Conservation (phyloP, 2,797 vertebrate genomes). For the Chelon labrosus region DNA sequence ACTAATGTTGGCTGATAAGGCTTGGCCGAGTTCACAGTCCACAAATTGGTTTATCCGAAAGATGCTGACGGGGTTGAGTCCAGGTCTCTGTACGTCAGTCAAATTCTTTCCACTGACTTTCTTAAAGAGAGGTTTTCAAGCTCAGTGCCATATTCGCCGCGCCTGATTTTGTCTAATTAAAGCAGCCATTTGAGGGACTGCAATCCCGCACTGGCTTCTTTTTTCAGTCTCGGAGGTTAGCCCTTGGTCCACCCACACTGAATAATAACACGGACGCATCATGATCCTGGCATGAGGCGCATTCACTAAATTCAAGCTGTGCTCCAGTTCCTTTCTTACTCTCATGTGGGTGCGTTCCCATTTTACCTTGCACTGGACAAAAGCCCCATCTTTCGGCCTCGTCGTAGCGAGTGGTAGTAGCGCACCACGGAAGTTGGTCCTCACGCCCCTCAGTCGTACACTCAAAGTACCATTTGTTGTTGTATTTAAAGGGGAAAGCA, state of each 20-base stretch:
- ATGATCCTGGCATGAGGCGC: too few relatives aligned
- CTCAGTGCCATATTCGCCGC: too few relatives aligned
- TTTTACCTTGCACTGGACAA: conserved; percentile 90
- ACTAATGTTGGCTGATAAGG: neutral
- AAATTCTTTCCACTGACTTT: too few relatives aligned
- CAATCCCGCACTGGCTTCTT: too few relatives aligned
- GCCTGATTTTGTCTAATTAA: too few relatives aligned
- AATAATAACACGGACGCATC: too few relatives aligned
- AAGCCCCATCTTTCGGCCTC: conserved; percentile 92
- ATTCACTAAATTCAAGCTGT: too few relatives aligned
- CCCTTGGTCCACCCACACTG: too few relatives aligned
- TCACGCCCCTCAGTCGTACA: conserved; percentile 90
- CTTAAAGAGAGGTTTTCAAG: too few relatives aligned
- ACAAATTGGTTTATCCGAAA: neutral
- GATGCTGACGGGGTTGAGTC: neutral
- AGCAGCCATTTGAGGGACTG: too few relatives aligned
- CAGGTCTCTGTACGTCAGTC: neutral
- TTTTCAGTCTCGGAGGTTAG: too few relatives aligned
- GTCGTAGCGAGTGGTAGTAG: conserved; percentile 92
- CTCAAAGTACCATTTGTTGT: conserved; percentile 91
- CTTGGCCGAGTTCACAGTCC: neutral
- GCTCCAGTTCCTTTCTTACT: neutral
- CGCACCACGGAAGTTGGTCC: conserved; percentile 90
- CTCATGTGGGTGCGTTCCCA: neutral
- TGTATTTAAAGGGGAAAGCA: conserved; percentile 93